These are phyloP conservation scores for Xyliphius kryptos DNA, from an alignment of 2,113 vertebrate genomes.

Conservation along the genomic window DNA sequence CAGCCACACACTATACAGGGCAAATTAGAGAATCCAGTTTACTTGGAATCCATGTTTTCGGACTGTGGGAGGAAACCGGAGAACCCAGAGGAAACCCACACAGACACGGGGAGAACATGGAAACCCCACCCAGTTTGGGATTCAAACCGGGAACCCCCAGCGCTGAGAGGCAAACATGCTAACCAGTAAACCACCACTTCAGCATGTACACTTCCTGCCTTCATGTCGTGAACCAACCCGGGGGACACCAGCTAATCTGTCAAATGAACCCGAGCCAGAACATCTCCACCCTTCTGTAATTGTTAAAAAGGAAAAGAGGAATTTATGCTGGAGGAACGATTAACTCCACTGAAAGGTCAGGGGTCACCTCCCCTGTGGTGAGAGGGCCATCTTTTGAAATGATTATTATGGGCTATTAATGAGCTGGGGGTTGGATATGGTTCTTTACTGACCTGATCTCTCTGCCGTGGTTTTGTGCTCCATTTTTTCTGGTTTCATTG, in stretches of 20 bases:
- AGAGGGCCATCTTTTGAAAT: constrained; percentile 3
- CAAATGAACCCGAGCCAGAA: constrained; percentile 17
- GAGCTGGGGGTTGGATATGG: background rate
- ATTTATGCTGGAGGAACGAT: constrained; percentile 25
- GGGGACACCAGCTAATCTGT: constrained; percentile 33
- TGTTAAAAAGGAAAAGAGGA: constrained; percentile 12
- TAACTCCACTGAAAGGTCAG: constrained; percentile 30
- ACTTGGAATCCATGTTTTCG: too few relatives aligned
- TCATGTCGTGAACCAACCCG: constrained; percentile 17
- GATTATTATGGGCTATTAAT: background rate
- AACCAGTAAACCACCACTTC: background rate
- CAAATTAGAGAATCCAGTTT: too few relatives aligned
- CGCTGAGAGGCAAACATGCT: too few relatives aligned
- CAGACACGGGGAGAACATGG: too few relatives aligned
- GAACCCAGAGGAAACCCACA: too few relatives aligned
- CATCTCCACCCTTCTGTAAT: constrained; percentile 41
- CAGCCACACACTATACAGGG: too few relatives aligned
- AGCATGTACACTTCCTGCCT: constrained; percentile 33
- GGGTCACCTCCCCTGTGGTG: constrained; percentile 22
- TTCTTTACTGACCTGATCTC: constrained; percentile 1
- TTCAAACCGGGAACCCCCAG: too few relatives aligned
- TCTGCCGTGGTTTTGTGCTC: background rate
- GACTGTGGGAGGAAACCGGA: too few relatives aligned
- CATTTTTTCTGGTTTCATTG: too few relatives aligned
- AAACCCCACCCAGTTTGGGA: too few relatives aligned